These are phyloP conservation scores for Porphyrio hochstetteri DNA, from an alignment of 2,113 vertebrate species.

Conservation along the genomic window DNA sequence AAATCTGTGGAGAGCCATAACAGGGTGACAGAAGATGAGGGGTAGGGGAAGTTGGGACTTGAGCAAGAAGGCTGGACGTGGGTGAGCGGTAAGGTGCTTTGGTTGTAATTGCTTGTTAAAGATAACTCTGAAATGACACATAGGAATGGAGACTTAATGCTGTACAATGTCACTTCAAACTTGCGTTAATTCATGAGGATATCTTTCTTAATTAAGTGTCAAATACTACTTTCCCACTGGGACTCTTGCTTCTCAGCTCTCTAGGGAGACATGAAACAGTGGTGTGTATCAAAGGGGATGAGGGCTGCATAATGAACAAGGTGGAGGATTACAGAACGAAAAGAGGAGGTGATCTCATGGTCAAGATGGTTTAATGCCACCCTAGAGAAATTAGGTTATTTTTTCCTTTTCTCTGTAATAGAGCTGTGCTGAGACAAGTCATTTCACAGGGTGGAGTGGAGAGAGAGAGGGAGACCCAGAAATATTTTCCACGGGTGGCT, in stretches of 20 bases:
- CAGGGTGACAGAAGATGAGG: neutral
- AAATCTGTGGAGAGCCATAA: neutral
- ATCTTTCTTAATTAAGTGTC: neutral
- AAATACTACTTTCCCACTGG: neutral
- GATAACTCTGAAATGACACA: neutral
- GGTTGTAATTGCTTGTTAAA: neutral
- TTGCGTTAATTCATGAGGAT: neutral
- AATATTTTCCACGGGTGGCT: neutral
- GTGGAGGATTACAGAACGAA: neutral
- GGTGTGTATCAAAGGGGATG: neutral
- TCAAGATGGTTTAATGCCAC: neutral
- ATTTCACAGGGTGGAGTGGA: accelerated
- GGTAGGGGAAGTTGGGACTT: neutral
- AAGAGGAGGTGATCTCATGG: neutral
- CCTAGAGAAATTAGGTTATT: neutral
- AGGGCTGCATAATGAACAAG: neutral
- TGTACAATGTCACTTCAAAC: neutral
- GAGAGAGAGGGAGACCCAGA: neutral
- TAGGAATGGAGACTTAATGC: neutral
- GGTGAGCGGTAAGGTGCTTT: neutral
- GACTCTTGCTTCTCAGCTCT: neutral
- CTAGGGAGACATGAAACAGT: neutral
- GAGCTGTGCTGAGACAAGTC: neutral
- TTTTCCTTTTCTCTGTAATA: neutral
- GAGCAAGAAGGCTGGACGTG: neutral